Percentiles rank a stretch among this genome's conserved stretches.
These are phyloP conservation scores for Neocrepidodera transversa DNA, from an alignment of 2,888 invertebrate genomes.

Conservation along the genomic window DNA sequence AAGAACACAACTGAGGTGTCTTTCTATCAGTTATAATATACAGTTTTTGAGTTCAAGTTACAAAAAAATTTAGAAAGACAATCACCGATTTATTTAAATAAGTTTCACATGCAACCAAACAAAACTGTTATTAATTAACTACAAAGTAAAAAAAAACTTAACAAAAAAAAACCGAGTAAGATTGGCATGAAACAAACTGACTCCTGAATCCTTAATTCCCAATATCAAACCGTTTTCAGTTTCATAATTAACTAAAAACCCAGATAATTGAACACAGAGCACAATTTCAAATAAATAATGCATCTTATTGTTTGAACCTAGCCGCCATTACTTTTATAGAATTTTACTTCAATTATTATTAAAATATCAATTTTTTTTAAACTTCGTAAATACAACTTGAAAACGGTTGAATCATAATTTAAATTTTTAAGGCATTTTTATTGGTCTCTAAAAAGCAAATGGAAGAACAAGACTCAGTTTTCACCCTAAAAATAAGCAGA, in stretches of 20 bases:
- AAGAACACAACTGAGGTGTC: constrained; percentile 1
- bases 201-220: constrained; percentile 18
- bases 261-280: too few species aligned
- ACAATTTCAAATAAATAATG: too few species aligned
- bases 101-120: constrained; percentile 14
- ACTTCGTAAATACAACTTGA: not conserved
- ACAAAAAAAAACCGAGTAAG: constrained; percentile 11
- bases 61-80: constrained; percentile 12
- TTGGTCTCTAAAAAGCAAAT: too few species aligned
- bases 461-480: constrained; percentile 25
- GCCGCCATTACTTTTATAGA: too few species aligned
- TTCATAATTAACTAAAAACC: not conserved
- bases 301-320: too few species aligned
- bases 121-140: constrained; percentile 6
- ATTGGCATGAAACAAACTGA: constrained; percentile 19
- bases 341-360: too few species aligned
- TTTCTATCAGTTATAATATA: constrained; percentile 5
- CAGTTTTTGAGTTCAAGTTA: not conserved
- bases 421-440: too few species aligned
- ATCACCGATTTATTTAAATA: constrained; percentile 8
- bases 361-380: too few species aligned
- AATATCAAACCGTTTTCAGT: constrained; percentile 1
- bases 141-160: constrained; percentile 17
- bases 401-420: too few species aligned
- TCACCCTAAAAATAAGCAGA: constrained; percentile 30